Evolutionary conservation across 2,888 invertebrate species (phyloP).

Genomic region (Platycnemis pennipes): DNA sequence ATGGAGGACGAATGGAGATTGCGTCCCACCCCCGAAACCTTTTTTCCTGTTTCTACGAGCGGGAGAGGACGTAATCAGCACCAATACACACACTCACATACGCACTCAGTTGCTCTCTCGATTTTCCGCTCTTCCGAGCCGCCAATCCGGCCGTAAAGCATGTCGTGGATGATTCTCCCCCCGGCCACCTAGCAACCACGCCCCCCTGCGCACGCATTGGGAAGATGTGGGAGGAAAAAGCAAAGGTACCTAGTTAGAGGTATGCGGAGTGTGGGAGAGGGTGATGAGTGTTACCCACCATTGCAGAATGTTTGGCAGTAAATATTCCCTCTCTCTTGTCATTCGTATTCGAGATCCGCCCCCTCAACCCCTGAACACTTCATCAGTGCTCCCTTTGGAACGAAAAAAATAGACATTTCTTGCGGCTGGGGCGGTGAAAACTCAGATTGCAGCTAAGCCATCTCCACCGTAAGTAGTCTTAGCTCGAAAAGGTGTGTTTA

Average conservation of each 20-base stretch:
- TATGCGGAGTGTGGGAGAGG: background rate
- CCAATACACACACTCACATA: background rate
- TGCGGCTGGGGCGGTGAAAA: background rate
- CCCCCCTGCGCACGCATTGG: background rate
- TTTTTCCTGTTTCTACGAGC: background rate
- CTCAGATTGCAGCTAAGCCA: background rate
- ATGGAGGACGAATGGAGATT: conserved; percentile 2
- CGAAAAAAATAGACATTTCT: background rate
- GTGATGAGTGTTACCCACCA: conserved; percentile 17
- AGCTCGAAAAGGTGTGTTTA: background rate
- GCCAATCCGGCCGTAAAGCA: background rate
- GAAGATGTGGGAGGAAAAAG: background rate
- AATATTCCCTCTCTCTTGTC: conserved; percentile 4
- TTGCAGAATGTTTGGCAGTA: conserved; percentile 6
- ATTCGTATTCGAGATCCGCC: background rate
- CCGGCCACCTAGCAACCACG: background rate
- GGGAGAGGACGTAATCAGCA: background rate
- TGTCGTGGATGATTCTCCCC: background rate
- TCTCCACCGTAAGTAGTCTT: background rate
- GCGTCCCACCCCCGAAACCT: too few species aligned
- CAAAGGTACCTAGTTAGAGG: background rate
- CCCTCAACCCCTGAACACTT: background rate
- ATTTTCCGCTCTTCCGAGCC: background rate
- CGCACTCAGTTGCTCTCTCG: background rate
- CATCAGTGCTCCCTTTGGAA: background rate